phyloP scores from a whole-genome alignment of 1,140 invertebrate genomes.

The Sweltsa coloradensis region DNA sequence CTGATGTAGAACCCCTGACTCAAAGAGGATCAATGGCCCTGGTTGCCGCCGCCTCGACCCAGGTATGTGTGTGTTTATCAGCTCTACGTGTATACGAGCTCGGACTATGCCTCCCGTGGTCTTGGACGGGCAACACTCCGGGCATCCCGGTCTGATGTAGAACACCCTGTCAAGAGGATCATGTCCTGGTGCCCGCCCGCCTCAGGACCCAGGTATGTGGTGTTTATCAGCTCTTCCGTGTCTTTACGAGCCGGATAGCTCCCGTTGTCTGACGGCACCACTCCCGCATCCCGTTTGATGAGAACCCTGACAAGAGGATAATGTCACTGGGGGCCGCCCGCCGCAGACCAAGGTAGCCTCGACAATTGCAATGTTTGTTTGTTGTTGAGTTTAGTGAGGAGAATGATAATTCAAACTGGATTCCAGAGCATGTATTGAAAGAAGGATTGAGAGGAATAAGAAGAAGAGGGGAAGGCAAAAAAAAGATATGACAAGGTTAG shows the following conservation, averaged over 20 bases:
- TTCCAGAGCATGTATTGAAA: too few species aligned
- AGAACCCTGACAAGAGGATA: constrained; percentile 64
- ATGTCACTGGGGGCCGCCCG: constrained; percentile 15
- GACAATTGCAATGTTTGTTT: background rate
- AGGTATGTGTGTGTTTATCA: constrained; percentile 47
- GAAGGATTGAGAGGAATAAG: too few species aligned
- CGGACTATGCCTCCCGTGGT: constrained; percentile 37
- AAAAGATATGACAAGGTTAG: too few species aligned
- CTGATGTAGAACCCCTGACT: constrained; percentile 67
- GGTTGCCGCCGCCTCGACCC: constrained; percentile 56
- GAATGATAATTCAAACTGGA: too few species aligned
- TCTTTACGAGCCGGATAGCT: constrained; percentile 56
- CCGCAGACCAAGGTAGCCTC: too few species aligned
- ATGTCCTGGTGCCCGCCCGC: constrained; percentile 55
- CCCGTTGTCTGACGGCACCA: constrained; percentile 71
- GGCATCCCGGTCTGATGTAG: constrained; percentile 58
- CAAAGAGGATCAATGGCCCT: constrained; percentile 52
- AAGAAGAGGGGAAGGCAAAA: too few species aligned
- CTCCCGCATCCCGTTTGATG: constrained; percentile 62
- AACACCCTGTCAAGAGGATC: constrained; percentile 64
- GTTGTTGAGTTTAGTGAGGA: too few species aligned
- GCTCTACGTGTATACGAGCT: constrained; percentile 77
- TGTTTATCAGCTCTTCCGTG: constrained; percentile 66
- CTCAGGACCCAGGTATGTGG: constrained; percentile 43
- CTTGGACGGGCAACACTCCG: constrained; percentile 55